Base-by-base conservation (phyloP, 2,888 invertebrate genomes). In the Arrhopalites spinosus region DNA sequence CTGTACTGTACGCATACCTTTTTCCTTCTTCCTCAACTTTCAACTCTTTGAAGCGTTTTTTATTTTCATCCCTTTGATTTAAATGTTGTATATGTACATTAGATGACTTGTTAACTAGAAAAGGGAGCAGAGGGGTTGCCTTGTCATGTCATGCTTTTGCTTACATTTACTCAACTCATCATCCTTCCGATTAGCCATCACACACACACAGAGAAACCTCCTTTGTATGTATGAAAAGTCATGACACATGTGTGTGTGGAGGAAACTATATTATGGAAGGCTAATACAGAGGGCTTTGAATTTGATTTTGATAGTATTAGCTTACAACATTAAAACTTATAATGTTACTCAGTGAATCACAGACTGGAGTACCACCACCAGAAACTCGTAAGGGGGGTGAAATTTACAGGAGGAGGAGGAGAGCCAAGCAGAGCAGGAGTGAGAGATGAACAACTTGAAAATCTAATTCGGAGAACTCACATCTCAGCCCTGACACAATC, bases 401-500 rank as follows among this genome's bases (percentile, higher is more conserved):
- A 8, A 50, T 50, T 50, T 23, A 23, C 53, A 67, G 64, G 73
- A 25, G 23, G 47, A 67, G 11, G 36, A 36, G 11, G 43, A 66
- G 67, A 56, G 56, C 27, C 53, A 53, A 30, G 30, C 27, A 63
- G 50, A 20, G 66, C n/a, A 29, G 17, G n/a, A 56, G 59, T 20
- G 73, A 20, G 63, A 56, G 64, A 11, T 15, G 64, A 29, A 68
- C 56, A 67, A 67, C 36, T 50, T 47, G 59, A 23, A 75, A 66
- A 67, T 59, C 69, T 75, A 70, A 66, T 74, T 73, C 73, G 15
- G 20, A 63, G 63, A 73, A 63, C 72, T 76, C 76, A 72, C 76
- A 76, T 74, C 71, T 74, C 67, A 63, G 45, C 47, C 53, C 74
- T 79, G 75, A 75, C 76, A 74, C 76, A 77, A 77, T 73, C 77